Conservation (phyloP, 2,797 vertebrate genomes). For the Diplodus sargus region DNA sequence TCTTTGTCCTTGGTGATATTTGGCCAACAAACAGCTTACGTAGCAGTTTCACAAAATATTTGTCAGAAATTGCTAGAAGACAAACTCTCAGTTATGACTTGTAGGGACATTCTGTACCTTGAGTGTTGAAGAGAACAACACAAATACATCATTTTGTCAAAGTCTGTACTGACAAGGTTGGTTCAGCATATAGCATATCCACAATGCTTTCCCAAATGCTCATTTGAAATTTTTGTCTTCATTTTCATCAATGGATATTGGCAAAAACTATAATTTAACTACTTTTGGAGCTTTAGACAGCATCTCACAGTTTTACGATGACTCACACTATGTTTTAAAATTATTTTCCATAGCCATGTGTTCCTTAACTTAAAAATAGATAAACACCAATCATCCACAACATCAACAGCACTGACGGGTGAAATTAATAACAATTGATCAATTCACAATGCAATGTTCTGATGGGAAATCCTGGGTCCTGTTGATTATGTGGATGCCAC, state of each 20-base stretch:
- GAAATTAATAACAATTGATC: too few relatives aligned
- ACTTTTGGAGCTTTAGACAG: neutral
- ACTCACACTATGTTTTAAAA: neutral
- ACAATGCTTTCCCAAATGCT: neutral
- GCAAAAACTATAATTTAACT: too few relatives aligned
- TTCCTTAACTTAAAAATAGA: neutral
- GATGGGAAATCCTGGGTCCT: too few relatives aligned
- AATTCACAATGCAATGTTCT: too few relatives aligned
- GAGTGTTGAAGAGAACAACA: neutral
- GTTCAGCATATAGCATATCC: neutral
- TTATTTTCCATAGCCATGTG: neutral
- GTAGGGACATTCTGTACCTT: too few relatives aligned
- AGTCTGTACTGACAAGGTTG: neutral
- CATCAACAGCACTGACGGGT: too few relatives aligned
- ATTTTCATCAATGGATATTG: neutral
- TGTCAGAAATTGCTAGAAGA: neutral
- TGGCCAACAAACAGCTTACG: constrained; percentile 10
- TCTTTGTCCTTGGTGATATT: constrained; percentile 24
- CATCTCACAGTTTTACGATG: neutral
- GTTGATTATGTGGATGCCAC: neutral
- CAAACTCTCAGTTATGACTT: neutral
- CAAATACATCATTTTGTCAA: neutral
- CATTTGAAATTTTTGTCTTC: neutral
- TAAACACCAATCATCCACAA: too few relatives aligned
- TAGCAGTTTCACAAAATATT: neutral